Base-by-base conservation (phyloP, 2,113 vertebrate species). In the Larimichthys polyactis region DNA sequence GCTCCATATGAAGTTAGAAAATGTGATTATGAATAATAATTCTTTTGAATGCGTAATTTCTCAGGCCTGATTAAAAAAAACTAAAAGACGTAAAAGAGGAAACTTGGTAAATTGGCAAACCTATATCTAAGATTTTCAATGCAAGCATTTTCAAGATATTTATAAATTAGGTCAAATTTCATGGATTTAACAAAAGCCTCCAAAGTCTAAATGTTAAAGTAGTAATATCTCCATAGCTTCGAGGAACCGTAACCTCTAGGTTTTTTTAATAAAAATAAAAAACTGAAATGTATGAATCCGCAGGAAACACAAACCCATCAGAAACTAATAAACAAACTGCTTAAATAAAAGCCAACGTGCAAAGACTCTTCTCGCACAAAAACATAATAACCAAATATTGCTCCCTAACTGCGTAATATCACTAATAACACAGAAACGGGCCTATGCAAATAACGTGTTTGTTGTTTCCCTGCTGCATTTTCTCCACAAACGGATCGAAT, bases 401-500 rank as follows among this genome's bases (percentile, higher is more conserved):
- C 59, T 40, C 32, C 27, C 15, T 64, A 64, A 71, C n/a, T 62
- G 29, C 5, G 43, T 52, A 64, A 78, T 64, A 79, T 62, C 44
- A 63, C 52, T 59, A 83, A 90, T 59, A 90, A 85, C 36, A 48
- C 49, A 12, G 73, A 89, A 86, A 80, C 44, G 22, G 66, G 64
- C 52, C 66, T 69, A 51, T 90, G 82, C 84, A 92, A 87, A 89
- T 90, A 73, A 52, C 55, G 54, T 72, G 73, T 81, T 90, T 90
- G 79, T 87, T 86, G 82, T 90, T 85, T 83, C 83, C 86, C 84
- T 88, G 77, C 65, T 86, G 87, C 82, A 84, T 90, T 90, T 91
- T 86, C 75, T 72, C 79, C 71, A 87, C 86, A 82, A 90, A 91
- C 90, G 91, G 93, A 95, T 95, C 93, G 93, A 94, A 94, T 75